Evolutionary conservation across 2,113 vertebrate species (phyloP), one percentile per base, ranked within the genome.

Genomic region (Ascaphus truei): DNA sequence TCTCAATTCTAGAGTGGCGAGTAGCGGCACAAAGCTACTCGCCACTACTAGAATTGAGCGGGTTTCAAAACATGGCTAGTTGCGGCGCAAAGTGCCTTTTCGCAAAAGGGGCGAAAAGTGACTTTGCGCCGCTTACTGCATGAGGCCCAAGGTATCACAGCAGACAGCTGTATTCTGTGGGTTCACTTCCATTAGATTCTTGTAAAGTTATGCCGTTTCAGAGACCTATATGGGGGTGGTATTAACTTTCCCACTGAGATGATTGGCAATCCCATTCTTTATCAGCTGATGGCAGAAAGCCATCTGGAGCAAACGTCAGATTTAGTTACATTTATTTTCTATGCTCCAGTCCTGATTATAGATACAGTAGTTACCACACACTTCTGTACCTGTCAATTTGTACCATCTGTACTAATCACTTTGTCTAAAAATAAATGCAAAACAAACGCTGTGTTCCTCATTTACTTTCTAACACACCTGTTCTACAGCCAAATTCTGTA

Each of bases 221-320:
- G 33, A 60, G 34, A 34, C 18, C 34, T 22, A 34, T 60, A 62
- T 50, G 41, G 22, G 62, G 62, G 47, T 2, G 11, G 29, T 18
- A 25, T 23, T 51, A 51, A 20, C 30, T 31, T 51, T 15, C 45
- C 27, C 26, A 10, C 43, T 5, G 47, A 37, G 45, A 64, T 64
- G 62, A 64, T 29, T 52, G 62, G 26, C 62, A 52, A 3, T 47
- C 47, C 23, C 47, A 37, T 64, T 52, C 47, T 52, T 39, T 33
- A 8, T 26, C n/a, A 12, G 12, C 18, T 23, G 29, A 34, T 12
- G 43, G 51, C 15, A 36, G 22, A 20, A 15, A 11, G 13, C 47
- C 62, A 37, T 52, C 47, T 64, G 62, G 29, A 12, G 13, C 31
- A 30, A 2, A 23, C 33, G 12, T 20, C 43, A 29, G 18, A 23